Conservation (phyloP, 1,140 invertebrate species). For the Pseudomyrmex pallidus region DNA sequence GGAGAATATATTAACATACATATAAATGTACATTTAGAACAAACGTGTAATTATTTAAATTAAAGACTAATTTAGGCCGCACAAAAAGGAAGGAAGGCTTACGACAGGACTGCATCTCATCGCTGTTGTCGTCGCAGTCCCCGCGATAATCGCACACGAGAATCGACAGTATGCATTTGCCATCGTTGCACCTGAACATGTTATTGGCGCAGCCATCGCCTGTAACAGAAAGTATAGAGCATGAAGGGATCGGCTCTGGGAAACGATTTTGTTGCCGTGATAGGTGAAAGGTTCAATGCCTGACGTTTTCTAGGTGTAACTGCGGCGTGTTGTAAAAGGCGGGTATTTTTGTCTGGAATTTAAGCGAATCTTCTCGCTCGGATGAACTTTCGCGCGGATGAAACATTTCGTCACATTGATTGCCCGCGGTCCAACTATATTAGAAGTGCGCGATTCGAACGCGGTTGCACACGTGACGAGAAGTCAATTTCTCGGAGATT, state of each 20-base stretch:
- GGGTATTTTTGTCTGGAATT: constrained; percentile 22
- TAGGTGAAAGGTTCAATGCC: constrained; percentile 83
- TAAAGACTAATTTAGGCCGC: background rate
- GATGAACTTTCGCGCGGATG: constrained; percentile 40
- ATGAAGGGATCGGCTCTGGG: constrained; percentile 38
- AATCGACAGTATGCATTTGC: constrained; percentile 93
- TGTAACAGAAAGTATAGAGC: constrained; percentile 72
- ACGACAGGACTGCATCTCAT: constrained; percentile 95
- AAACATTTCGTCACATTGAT: constrained; percentile 42
- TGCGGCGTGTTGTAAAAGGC: constrained; percentile 15
- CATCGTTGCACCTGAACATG: constrained; percentile 93
- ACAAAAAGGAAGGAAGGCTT: constrained; percentile 78
- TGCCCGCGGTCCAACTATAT: constrained; percentile 6
- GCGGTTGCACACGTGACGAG: background rate
- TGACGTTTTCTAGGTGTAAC: constrained; percentile 66
- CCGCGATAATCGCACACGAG: constrained; percentile 96
- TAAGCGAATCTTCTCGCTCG: constrained; percentile 44
- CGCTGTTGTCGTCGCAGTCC: constrained; percentile 95
- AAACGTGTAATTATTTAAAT: background rate
- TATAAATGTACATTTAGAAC: too few species aligned
- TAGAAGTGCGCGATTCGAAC: constrained; percentile 12
- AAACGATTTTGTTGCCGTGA: constrained; percentile 79
- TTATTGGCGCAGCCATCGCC: constrained; percentile 87
- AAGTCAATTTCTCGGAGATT: background rate
- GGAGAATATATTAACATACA: too few species aligned